Conservation (phyloP, 1,140 invertebrate species). For the Alviniconcha marisindica region DNA sequence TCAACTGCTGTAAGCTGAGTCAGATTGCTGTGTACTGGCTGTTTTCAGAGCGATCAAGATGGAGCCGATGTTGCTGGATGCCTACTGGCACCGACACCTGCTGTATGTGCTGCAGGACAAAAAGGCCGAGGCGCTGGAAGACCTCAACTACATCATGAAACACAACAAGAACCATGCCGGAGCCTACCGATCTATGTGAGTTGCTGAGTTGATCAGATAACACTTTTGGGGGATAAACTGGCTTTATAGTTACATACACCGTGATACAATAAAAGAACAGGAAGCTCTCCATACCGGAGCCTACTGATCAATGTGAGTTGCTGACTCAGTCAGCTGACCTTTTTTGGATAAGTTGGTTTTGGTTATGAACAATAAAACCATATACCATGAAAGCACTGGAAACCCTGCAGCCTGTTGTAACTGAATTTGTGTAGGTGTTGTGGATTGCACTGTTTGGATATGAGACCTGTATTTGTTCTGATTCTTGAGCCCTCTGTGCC, state of each 20-base stretch:
- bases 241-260: too few relatives aligned
- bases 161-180: constrained; percentile 71
- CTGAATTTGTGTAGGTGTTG: neutral
- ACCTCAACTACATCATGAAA: constrained; percentile 73
- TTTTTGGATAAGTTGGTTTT: too few relatives aligned
- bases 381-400: constrained; percentile 70
- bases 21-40: neutral
- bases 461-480: too few relatives aligned
- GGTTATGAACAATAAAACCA: too few relatives aligned
- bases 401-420: too few relatives aligned
- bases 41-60: constrained; percentile 68
- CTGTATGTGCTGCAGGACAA: constrained; percentile 72
- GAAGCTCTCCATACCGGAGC: constrained; percentile 73
- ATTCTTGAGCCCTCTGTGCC: too few relatives aligned
- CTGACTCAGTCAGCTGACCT: too few relatives aligned
- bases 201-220: too few relatives aligned
- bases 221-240: too few relatives aligned
- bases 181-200: constrained; percentile 74
- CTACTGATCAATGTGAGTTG: constrained; percentile 72
- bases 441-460: neutral
- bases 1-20: too few relatives aligned
- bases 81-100: constrained; percentile 76
- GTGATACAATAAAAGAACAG: constrained; percentile 71
- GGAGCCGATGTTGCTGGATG: constrained; percentile 72
- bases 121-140: constrained; percentile 70